Percentiles rank a stretch among this genome's conserved stretches.
phyloP scores from a whole-genome alignment of 2,888 invertebrate genomes.

The Parnassius orleans region DNA sequence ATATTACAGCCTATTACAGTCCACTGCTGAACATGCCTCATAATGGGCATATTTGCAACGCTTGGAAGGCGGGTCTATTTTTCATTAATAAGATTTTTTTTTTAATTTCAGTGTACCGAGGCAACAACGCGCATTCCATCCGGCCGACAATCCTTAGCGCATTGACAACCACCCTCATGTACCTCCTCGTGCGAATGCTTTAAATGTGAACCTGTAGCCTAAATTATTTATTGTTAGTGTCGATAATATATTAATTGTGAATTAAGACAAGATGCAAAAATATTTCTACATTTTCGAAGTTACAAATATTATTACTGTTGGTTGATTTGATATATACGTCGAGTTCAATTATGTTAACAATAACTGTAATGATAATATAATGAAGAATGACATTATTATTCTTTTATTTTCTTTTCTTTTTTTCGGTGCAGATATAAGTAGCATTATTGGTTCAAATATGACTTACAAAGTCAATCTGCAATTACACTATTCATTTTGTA shows the following conservation, averaged over 20 bases:
- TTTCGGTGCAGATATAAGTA: too few relatives aligned
- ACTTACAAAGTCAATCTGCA: too few relatives aligned
- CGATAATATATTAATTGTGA: constrained; percentile 43
- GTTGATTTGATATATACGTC: constrained; percentile 4
- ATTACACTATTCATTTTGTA: too few relatives aligned
- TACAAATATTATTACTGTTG: not conserved
- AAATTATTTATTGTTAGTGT: constrained; percentile 67
- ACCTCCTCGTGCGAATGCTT: constrained; percentile 67
- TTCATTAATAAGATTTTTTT: constrained; percentile 10
- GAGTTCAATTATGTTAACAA: not conserved
- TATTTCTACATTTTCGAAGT: not conserved
- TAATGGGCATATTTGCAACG: too few relatives aligned
- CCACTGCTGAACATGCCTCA: too few relatives aligned
- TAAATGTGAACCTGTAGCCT: constrained; percentile 49
- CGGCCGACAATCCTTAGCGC: constrained; percentile 42
- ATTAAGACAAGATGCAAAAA: constrained; percentile 19
- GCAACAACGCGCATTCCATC: constrained; percentile 44
- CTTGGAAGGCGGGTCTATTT: too few relatives aligned
- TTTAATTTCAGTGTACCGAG: constrained; percentile 55
- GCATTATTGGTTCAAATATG: too few relatives aligned
- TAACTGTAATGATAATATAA: too few relatives aligned
- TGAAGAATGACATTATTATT: too few relatives aligned
- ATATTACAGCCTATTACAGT: too few relatives aligned
- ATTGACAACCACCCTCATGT: constrained; percentile 57
- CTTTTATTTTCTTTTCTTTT: too few relatives aligned